Percentiles rank a stretch among this genome's conserved stretches.
These are phyloP conservation scores for Pipra filicauda DNA, from an alignment of 2,113 vertebrate species.

Conservation along the genomic window DNA sequence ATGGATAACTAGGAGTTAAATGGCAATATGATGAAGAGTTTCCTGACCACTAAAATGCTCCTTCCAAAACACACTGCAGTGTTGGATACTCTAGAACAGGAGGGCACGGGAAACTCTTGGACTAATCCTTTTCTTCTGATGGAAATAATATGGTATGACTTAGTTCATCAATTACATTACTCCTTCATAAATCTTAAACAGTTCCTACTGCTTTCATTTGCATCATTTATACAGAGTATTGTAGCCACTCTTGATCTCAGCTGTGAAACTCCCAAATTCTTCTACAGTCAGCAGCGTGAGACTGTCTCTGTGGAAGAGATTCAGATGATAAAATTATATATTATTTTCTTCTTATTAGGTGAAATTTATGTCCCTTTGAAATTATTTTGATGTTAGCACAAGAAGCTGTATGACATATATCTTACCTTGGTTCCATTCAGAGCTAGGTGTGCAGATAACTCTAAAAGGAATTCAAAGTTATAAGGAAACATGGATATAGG, in stretches of 20 bases:
- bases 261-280: neutral
- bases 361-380: neutral
- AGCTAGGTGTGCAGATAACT: neutral
- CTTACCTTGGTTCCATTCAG: neutral
- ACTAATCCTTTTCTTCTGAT: neutral
- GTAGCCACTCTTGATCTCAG: neutral
- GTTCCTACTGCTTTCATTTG: neutral
- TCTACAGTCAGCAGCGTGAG: neutral
- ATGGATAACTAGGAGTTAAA: neutral
- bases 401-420: neutral
- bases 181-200: neutral
- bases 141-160: neutral
- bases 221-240: neutral
- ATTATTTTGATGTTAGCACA: neutral
- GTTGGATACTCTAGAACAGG: neutral
- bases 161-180: neutral
- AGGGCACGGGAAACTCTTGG: neutral
- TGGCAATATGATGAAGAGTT: neutral
- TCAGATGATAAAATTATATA: neutral
- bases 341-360: neutral
- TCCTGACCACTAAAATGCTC: neutral
- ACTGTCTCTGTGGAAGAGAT: neutral
- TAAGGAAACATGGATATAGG: neutral
- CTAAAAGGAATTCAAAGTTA: neutral
- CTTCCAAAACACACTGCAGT: neutral